Evolutionary conservation across 2,888 invertebrate genomes (phyloP).

Genomic region (Xanthia togata): DNA sequence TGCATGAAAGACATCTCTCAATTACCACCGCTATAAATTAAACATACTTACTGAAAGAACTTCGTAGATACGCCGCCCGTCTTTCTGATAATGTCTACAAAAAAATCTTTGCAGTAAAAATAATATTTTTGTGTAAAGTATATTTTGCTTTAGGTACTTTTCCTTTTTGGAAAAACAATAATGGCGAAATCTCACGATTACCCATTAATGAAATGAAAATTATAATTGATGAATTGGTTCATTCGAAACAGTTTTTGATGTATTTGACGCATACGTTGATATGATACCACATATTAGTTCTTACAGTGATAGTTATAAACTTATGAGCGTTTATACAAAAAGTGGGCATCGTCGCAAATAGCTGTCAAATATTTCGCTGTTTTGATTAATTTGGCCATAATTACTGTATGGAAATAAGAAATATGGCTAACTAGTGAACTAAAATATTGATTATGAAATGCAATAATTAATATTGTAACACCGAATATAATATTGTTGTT

Average conservation of each 20-base stretch:
- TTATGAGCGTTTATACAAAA: too few species aligned
- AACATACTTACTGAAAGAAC: not conserved
- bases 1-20: conserved; percentile 22
- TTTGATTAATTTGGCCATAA: too few species aligned
- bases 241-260: not conserved
- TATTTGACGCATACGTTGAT: not conserved
- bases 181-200: not conserved
- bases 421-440: too few species aligned
- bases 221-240: not conserved
- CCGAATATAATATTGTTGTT: too few species aligned
- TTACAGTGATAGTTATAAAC: not conserved
- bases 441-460: too few species aligned
- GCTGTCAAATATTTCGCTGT: too few species aligned
- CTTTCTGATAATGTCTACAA: not conserved
- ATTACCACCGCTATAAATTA: conserved; percentile 7
- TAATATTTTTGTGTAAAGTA: not conserved
- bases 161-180: not conserved
- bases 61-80: not conserved
- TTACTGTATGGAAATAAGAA: too few species aligned
- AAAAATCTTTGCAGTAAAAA: not conserved
- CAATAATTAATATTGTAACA: too few species aligned
- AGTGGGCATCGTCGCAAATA: too few species aligned
- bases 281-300: not conserved
- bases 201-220: not conserved
- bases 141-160: not conserved